These are phyloP conservation scores for Saccopteryx bilineata DNA, from an alignment of 2,113 vertebrate species.

Conservation along the genomic window DNA sequence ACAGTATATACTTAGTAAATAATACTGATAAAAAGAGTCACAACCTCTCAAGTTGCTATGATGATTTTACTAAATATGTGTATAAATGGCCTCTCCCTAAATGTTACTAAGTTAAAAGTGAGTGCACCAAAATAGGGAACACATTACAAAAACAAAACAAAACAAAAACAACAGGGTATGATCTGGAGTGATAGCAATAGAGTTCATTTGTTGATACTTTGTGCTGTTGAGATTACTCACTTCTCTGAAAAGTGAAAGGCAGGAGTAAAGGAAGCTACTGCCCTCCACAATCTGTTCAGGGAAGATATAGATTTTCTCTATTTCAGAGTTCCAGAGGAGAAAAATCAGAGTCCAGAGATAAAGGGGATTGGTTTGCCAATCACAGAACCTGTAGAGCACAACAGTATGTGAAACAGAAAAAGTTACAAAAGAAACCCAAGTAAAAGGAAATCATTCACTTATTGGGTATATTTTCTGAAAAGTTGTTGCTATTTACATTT, in stretches of 20 bases:
- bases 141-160: not conserved
- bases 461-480: not conserved
- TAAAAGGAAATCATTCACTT: not conserved
- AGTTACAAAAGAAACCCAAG: not conserved
- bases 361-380: slow-evolving; percentile 76
- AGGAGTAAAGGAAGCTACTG: slow-evolving; percentile 30
- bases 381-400: slow-evolving; percentile 40
- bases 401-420: slow-evolving; percentile 45
- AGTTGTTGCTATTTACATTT: not conserved
- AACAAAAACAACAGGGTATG: not conserved
- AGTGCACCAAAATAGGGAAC: not conserved
- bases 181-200: not conserved
- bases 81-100: not conserved
- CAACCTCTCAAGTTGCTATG: not conserved
- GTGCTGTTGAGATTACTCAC: not conserved
- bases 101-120: not conserved
- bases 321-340: slow-evolving; percentile 68
- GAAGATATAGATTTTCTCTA: slow-evolving; percentile 71
- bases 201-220: slow-evolving; percentile 1
- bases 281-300: slow-evolving; percentile 47
- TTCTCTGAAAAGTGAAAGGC: slow-evolving; percentile 36
- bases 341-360: slow-evolving; percentile 68
- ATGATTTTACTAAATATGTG: not conserved
- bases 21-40: not conserved
- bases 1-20: not conserved